These are phyloP conservation scores for Cataglyphis rosenhaueri DNA, from an alignment of 2,888 invertebrate species.

Conservation along the genomic window DNA sequence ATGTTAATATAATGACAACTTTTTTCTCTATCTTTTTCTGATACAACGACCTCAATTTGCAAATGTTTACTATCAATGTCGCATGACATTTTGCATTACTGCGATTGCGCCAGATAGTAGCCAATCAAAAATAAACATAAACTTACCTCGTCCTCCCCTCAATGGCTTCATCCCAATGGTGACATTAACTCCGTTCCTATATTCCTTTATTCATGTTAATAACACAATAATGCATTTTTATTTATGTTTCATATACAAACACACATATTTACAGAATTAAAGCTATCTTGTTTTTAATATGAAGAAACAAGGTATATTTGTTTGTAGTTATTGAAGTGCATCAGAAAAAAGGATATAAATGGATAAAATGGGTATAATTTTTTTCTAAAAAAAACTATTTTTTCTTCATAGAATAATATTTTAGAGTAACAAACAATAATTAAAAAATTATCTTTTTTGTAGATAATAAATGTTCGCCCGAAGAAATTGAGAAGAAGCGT, in stretches of 20 bases:
- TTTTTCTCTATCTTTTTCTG: no score
- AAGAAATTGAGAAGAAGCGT: constrained; percentile 88
- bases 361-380: constrained; percentile 20
- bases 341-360: not conserved
- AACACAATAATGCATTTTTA: not conserved
- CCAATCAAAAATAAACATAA: no score
- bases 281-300: not conserved
- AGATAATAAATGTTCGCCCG: constrained; percentile 80
- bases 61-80: no score
- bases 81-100: no score
- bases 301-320: constrained; percentile 2
- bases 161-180: no score
- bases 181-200: no score
- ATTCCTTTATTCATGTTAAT: no score
- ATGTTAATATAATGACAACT: no score
- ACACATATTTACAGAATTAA: not conserved
- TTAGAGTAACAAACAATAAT: not conserved
- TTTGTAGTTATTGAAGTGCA: not conserved
- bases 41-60: no score
- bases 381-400: not conserved
- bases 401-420: not conserved
- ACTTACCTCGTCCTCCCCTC: no score
- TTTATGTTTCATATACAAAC: not conserved
- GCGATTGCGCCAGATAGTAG: no score
- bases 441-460: not conserved